Evolutionary conservation across 1,140 invertebrate genomes (phyloP).

Genomic region (Campoletis sonorensis): DNA sequence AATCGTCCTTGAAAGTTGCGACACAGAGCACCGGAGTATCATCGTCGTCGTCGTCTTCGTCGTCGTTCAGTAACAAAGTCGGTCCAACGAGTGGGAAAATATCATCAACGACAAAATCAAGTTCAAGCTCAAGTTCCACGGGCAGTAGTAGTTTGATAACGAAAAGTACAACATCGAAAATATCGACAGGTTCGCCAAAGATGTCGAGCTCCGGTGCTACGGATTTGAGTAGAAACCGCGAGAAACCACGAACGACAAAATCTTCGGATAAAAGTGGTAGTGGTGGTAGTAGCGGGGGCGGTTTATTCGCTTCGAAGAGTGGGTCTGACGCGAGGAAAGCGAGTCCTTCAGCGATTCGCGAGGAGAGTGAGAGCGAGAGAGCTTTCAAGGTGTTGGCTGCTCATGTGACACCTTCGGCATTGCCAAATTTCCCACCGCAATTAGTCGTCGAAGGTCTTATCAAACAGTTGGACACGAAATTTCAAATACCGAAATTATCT

Average conservation of each 20-base stretch:
- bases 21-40: conserved; percentile 43
- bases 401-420: conserved; percentile 75
- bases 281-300: conserved; percentile 1
- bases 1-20: conserved; percentile 70
- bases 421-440: conserved; percentile 74
- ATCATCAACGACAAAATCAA: conserved; percentile 71
- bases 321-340: conserved; percentile 79
- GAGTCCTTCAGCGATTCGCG: conserved; percentile 79
- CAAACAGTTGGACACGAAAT: conserved; percentile 88
- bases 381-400: conserved; percentile 76
- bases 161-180: conserved; percentile 69
- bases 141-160: conserved; percentile 55
- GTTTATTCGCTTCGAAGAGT: conserved; percentile 79
- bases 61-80: conserved; percentile 60
- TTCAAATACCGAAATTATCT: conserved; percentile 90
- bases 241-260: conserved; percentile 76
- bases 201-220: conserved; percentile 71
- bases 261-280: conserved; percentile 78
- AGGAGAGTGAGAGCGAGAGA: conserved; percentile 80
- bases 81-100: conserved; percentile 74
- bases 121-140: conserved; percentile 59
- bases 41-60: conserved; percentile 39
- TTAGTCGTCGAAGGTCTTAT: conserved; percentile 84
- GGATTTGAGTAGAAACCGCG: conserved; percentile 79
- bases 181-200: conserved; percentile 74